Base-by-base conservation (phyloP, 2,888 invertebrate species). In the Eurytoma adleriae region DNA sequence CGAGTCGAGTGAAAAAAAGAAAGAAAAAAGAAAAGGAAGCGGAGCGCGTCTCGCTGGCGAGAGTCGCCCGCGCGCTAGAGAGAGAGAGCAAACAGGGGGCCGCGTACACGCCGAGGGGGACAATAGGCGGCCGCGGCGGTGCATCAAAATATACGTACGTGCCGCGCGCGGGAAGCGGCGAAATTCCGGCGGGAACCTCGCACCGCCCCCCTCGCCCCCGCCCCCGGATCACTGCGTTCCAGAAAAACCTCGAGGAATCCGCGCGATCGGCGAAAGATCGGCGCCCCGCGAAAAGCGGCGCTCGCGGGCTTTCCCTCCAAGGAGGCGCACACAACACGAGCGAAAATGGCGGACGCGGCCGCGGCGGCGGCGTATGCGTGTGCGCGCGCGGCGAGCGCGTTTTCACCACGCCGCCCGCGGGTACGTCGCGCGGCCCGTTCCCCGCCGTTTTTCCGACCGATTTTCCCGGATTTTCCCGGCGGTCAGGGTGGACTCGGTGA, bases 311-410 rank as follows among this genome's bases (percentile, higher is more conserved):
- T 90, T 89, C 90, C 90, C 89, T 89, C 90, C 89, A 89, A 79
- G 74, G 66, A 79, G 62, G 75, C 79, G 86, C 81, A 85, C 24
- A 24, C 24, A 24, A 24, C 1, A 86, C 86, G 88, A 54, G 88
- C 86, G 86, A 90, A 90, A 90, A 90, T 90, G 90, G 90, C 87
- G 87, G 86, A 78, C 57, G 73, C 30, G 62, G 62, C 62, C 27
- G 62, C 62, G 62, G 62, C 62, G 62, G 71, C 70, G 40, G 54
- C 75, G 78, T 77, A 77, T 68, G 75, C 40, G 52, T 70, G 68
- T 70, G 77, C 66, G 84, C 82, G 84, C 83, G 27, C 16, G n/a
- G 62, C 27, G 62, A 62, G 30, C 62, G 40, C 40, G 40, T n/a
- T 86, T 78, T 85, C 83, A 84, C 79, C 85, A 83, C 83, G 86